Evolutionary conservation across 1,140 invertebrate genomes (phyloP), one percentile per base, ranked within the genome.

Genomic region (Formica selysi): DNA sequence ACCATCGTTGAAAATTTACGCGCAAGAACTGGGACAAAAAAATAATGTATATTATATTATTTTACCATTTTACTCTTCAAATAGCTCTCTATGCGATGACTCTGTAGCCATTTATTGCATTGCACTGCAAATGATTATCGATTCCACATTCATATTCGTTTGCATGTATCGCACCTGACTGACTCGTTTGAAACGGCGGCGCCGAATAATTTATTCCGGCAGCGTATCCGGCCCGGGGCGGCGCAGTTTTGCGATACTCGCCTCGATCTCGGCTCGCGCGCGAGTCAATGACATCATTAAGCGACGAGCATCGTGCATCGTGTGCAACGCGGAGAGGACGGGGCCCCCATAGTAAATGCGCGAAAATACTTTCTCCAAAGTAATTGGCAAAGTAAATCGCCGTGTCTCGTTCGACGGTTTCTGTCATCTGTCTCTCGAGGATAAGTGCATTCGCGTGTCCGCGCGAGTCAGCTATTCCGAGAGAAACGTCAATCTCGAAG

Each of bases 281-380:
- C 81, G 73, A 78, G 81, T 85, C 81, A 85, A 85, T 41, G 81
- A 78, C 81, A 85, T 85, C 81, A 65, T 85, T 85, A 81, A 76
- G 81, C 80, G 79, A 62, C 68, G 51, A 19, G 51, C 38, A 32
- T 32, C 32, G 57, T 62, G 51, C 73, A 54, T 85, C 61, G 73
- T 85, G 71, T 57, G 81, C 81, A 73, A 22, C 62, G 70, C 10
- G 13, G 76, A 85, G 81, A 32, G 32, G 22, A 41, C 36, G 38
- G 57, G 38, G 41, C 41, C 10, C 10, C 59, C 81, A 59, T 85
- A 73, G 61, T 73, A 85, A 78, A 78, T 78, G 73, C 71, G 73
- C 73, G 48, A 85, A 3, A 85, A 85, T 76, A 78, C 73, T 85
- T 78, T 85, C 81, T 85, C 73, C 38, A n/a, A 22, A 38, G n/a